Base-by-base conservation (phyloP, 1,140 invertebrate genomes). In the Daktulosphaira vitifoliae region DNA sequence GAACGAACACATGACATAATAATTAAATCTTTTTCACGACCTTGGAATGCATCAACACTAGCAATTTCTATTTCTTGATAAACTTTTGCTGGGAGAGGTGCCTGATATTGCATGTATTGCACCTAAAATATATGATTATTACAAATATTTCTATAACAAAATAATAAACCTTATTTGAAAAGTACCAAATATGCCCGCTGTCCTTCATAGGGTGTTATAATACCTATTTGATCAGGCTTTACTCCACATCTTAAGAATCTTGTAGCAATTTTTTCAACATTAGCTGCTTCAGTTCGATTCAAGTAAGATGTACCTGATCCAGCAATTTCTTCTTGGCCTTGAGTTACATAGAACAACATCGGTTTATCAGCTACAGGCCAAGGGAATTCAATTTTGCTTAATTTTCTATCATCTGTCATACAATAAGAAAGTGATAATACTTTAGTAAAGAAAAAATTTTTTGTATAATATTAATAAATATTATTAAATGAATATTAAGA, bases 11-110 rank as follows among this genome's bases (percentile, higher is more conserved):
- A 99, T 0, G 98, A 92, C 82, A 99, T 98, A 23, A 99, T 97
- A 51, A 99, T 98, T 48, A 98, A 91, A 73, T 99, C 97, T 73
- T 99, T 99, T 72, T 99, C 97, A 53, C 97, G 79, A 0, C 97
- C 89, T 74, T 93, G 90, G 74, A 99, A 99, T 2, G 97, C 96
- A 76, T 99, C 97, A 9, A 99, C 97, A 77, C 95, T 98, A 0
- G 96, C 96, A 0, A 99, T 95, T 77, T 99, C 97, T 50, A 99
- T 97, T 74, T 98, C 96, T 75, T 98, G 91, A 76, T 99, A 99
- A 0, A 99, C 76, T 74, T 98, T 97, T 6, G 92, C 87, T 73
- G 98, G 94, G 8, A 99, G 77, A 3, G 92, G 90, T 5, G 96
- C 97, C 76, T 97, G 96, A 72, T 97, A 96, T 73, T 99, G 96